Conservation (phyloP, 2,113 vertebrate species). For the Platichthys flesus region DNA sequence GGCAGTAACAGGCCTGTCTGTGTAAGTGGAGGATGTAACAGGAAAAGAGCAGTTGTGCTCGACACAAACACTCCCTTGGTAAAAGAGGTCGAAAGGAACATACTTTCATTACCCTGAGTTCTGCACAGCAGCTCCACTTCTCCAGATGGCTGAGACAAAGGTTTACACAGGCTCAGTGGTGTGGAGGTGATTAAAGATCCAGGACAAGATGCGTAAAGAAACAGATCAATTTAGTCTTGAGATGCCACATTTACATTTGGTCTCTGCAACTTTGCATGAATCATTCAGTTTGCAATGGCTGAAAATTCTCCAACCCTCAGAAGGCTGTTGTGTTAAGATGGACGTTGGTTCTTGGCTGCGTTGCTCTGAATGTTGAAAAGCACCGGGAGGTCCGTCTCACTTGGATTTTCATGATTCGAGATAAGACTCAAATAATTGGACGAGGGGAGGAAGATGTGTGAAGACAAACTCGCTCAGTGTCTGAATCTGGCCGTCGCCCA, state of each 20-base stretch:
- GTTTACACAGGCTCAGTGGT: constrained; percentile 48
- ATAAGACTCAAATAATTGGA: constrained; percentile 43
- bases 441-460: constrained; percentile 33
- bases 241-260: constrained; percentile 24
- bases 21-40: constrained; percentile 38
- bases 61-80: constrained; percentile 55
- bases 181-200: constrained; percentile 58
- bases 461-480: constrained; percentile 28
- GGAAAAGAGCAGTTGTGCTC: constrained; percentile 52
- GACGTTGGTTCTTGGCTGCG: not conserved
- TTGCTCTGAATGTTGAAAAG: not conserved
- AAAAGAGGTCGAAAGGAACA: constrained; percentile 68
- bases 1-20: constrained; percentile 19
- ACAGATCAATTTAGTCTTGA: constrained; percentile 29
- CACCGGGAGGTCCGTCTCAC: constrained; percentile 3
- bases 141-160: constrained; percentile 55
- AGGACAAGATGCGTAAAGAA: constrained; percentile 50
- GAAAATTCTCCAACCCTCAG: not conserved
- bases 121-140: constrained; percentile 31
- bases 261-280: constrained; percentile 31
- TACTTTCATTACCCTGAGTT: constrained; percentile 56
- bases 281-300: constrained; percentile 34
- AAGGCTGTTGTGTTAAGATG: constrained; percentile 3
- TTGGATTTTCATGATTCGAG: constrained; percentile 20
- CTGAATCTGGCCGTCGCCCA: constrained; percentile 32